Percentiles rank a stretch among this genome's conserved stretches.
These are phyloP conservation scores for Chouioia cunea DNA, from an alignment of 2,888 invertebrate species.

Conservation along the genomic window DNA sequence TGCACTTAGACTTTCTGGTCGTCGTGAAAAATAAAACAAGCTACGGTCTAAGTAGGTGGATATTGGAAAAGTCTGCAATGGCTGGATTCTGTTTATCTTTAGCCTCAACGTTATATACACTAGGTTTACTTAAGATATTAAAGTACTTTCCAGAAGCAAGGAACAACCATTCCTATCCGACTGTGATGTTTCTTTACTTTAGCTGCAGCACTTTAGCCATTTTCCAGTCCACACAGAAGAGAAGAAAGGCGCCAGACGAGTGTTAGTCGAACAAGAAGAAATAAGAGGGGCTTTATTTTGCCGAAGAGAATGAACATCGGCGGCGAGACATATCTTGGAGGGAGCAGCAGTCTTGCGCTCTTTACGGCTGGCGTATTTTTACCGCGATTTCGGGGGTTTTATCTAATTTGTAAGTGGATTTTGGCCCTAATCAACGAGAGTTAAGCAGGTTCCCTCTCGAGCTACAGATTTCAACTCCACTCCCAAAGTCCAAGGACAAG, in stretches of 20 bases:
- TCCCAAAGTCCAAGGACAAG: conserved; percentile 60
- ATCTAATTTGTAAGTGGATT: conserved; percentile 69
- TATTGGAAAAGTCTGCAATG: conserved; percentile 40
- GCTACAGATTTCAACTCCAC: conserved; percentile 31
- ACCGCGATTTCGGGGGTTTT: conserved; percentile 56
- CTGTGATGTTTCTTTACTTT: conserved; percentile 49
- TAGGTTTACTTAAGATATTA: conserved; percentile 68
- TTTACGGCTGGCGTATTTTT: conserved; percentile 51
- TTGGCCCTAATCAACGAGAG: conserved; percentile 68
- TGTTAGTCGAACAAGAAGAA: conserved; percentile 8
- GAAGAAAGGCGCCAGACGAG: neutral
- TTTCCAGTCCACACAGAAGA: conserved; percentile 19
- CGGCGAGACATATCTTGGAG: no score
- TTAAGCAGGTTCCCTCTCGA: conserved; percentile 57
- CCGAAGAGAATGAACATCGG: conserved; percentile 5
- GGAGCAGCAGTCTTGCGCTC: conserved; percentile 50
- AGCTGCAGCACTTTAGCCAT: conserved; percentile 23
- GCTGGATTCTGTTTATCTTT: conserved; percentile 57
- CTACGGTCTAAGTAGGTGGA: no score
- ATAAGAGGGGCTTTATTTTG: conserved; percentile 40
- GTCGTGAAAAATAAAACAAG: no score
- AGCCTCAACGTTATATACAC: conserved; percentile 52
- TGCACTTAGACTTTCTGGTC: no score
- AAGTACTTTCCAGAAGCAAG: conserved; percentile 55
- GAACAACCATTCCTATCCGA: conserved; percentile 43